Evolutionary conservation across 53 echinoderm and acorn worm genomes (phyloP).

Genomic region (Zoroaster sp.): DNA sequence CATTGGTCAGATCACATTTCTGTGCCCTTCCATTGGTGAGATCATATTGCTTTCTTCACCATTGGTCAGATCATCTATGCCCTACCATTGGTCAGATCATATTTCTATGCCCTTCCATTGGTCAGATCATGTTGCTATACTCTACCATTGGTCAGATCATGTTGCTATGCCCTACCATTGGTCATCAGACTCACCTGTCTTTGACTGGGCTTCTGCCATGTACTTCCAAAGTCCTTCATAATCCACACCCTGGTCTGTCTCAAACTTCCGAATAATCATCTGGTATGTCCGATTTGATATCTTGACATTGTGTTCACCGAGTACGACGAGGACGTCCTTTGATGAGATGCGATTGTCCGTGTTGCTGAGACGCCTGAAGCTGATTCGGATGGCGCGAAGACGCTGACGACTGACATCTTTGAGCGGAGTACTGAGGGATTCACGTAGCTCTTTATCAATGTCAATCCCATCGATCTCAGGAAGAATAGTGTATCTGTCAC

Average conservation of each 20-base stretch:
- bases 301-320: slow-evolving; percentile 84
- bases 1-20: no score
- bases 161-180: no score
- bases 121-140: no score
- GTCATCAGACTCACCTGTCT: slow-evolving; percentile 89
- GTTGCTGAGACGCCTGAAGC: slow-evolving; percentile 86
- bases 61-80: no score
- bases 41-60: no score
- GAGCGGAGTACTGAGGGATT: slow-evolving; percentile 68
- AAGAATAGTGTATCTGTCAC: slow-evolving; percentile 31
- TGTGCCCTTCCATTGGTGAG: no score
- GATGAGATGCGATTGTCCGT: slow-evolving; percentile 74
- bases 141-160: no score
- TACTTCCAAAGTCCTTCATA: slow-evolving; percentile 91
- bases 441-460: slow-evolving; percentile 82
- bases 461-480: slow-evolving; percentile 63
- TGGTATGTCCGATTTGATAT: slow-evolving; percentile 66
- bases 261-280: slow-evolving; percentile 78
- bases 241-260: slow-evolving; percentile 82
- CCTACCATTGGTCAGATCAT: no score
- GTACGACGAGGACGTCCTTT: slow-evolving; percentile 76
- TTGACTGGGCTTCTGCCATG: slow-evolving; percentile 87
- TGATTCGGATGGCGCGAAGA: slow-evolving; percentile 86
- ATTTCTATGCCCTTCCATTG: no score
- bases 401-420: slow-evolving; percentile 90